Percentiles rank a stretch among this genome's conserved stretches.
These are phyloP conservation scores for Eupithecia subfuscata DNA, from an alignment of 2,888 invertebrate species.

Conservation along the genomic window DNA sequence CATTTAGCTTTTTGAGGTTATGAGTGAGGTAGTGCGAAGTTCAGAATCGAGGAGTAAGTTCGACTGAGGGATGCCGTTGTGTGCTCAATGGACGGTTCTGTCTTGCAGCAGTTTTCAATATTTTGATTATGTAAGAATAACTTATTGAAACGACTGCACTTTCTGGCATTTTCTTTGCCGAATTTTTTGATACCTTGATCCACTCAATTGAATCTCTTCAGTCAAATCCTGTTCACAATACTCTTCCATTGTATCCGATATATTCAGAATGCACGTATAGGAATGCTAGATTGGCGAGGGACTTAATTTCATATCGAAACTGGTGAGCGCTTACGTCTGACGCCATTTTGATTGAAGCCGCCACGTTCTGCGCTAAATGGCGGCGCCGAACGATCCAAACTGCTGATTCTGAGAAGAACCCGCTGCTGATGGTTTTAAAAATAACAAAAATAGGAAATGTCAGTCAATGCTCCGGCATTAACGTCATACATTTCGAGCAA, in stretches of 20 bases:
- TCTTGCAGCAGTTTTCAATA: slow-evolving; percentile 23
- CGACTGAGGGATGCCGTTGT: slow-evolving; percentile 31
- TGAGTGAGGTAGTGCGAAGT: slow-evolving; percentile 10
- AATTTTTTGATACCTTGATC: slow-evolving; percentile 29
- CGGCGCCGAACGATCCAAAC: slow-evolving; percentile 76
- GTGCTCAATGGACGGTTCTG: slow-evolving; percentile 32
- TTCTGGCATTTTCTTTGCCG: slow-evolving; percentile 3
- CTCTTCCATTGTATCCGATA: slow-evolving; percentile 61
- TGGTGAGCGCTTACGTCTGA: slow-evolving; percentile 55
- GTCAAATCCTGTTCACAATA: slow-evolving; percentile 60
- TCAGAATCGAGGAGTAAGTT: slow-evolving; percentile 24
- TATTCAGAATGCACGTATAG: slow-evolving; percentile 41
- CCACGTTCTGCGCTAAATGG: slow-evolving; percentile 66
- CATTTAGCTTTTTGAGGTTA: background rate
- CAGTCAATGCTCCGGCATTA: slow-evolving; percentile 69
- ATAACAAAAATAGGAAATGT: slow-evolving; percentile 68
- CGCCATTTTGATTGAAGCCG: slow-evolving; percentile 63
- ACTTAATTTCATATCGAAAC: slow-evolving; percentile 59
- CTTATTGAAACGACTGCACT: slow-evolving; percentile 8
- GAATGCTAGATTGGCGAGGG: slow-evolving; percentile 55
- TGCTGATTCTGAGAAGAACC: slow-evolving; percentile 70
- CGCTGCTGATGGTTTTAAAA: slow-evolving; percentile 66
- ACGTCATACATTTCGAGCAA: slow-evolving; percentile 68
- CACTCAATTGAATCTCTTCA: slow-evolving; percentile 57
- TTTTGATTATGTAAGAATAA: slow-evolving; percentile 10